Evolutionary conservation across 2,888 invertebrate species (phyloP).

Genomic region (Hirudinaria manillensis): DNA sequence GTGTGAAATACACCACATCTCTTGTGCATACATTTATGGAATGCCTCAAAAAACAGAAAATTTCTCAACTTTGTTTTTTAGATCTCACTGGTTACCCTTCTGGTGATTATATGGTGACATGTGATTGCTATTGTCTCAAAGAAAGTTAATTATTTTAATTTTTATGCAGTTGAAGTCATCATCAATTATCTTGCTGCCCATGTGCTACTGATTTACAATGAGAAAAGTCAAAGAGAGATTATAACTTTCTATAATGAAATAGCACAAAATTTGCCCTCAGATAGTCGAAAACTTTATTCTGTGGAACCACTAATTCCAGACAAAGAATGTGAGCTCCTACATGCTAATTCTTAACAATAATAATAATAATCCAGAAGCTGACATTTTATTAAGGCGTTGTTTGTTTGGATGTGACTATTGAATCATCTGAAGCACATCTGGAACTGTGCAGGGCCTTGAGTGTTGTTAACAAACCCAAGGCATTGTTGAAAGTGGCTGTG

Average conservation of each 20-base stretch:
- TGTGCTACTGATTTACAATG: slow-evolving; percentile 50
- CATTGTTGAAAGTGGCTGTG: slow-evolving; percentile 45
- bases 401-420: slow-evolving; percentile 45
- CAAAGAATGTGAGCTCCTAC: slow-evolving; percentile 41
- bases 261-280: slow-evolving; percentile 42
- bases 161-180: slow-evolving; percentile 48
- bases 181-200: slow-evolving; percentile 49
- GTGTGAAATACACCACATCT: slow-evolving; percentile 49
- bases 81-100: slow-evolving; percentile 50
- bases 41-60: slow-evolving; percentile 44
- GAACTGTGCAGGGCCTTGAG: slow-evolving; percentile 50
- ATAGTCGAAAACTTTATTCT: slow-evolving; percentile 36
- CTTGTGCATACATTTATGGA: slow-evolving; percentile 49
- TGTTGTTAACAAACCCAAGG: slow-evolving; percentile 44
- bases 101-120: slow-evolving; percentile 40
- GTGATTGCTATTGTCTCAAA: no score
- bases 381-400: slow-evolving; percentile 10
- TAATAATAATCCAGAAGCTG: slow-evolving; percentile 8
- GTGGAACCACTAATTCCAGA: slow-evolving; percentile 44
- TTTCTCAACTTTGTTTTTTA: slow-evolving; percentile 45
- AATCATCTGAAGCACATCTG: slow-evolving; percentile 46
- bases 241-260: slow-evolving; percentile 47
- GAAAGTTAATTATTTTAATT: not conserved
- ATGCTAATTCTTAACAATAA: not conserved
- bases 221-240: slow-evolving; percentile 46